Percentiles rank a stretch among this genome's conserved stretches.
Conservation (phyloP, 2,113 vertebrate genomes). For the Neolamprologus falcicula region DNA sequence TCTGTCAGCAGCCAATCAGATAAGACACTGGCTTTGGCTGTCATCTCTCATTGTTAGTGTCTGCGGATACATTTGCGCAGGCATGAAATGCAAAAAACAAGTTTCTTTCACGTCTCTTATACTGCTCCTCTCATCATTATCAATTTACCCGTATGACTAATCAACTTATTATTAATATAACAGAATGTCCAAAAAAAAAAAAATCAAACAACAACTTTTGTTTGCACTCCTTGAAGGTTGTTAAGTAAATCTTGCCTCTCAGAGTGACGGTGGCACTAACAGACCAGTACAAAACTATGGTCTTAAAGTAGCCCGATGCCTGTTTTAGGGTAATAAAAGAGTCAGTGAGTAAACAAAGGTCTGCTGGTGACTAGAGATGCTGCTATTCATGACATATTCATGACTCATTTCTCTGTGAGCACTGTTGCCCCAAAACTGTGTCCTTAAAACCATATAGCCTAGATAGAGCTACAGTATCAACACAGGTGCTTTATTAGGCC, state of each 20-base stretch:
- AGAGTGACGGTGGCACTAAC: not conserved
- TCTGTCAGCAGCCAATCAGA: constrained; percentile 11
- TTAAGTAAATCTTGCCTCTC: not conserved
- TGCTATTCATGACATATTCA: not conserved
- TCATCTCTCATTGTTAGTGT: not conserved
- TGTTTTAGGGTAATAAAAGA: not conserved
- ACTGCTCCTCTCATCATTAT: not conserved
- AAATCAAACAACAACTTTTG: not conserved
- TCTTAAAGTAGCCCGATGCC: not conserved
- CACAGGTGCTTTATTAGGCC: not conserved
- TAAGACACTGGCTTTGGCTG: not conserved
- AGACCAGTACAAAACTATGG: not conserved
- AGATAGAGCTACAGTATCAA: not conserved
- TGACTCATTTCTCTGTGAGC: not conserved
- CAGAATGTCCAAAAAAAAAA: not conserved
- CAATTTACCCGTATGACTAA: not conserved
- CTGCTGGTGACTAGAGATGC: not conserved
- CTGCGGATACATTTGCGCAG: not conserved
- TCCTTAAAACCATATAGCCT: not conserved
- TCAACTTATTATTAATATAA: not conserved
- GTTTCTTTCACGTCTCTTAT: not conserved
- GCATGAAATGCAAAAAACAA: not conserved
- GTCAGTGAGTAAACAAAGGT: not conserved
- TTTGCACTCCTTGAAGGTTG: not conserved
- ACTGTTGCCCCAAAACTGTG: not conserved